Base-by-base conservation (phyloP, 1,140 invertebrate genomes). In the Chironomus striatipennis region DNA sequence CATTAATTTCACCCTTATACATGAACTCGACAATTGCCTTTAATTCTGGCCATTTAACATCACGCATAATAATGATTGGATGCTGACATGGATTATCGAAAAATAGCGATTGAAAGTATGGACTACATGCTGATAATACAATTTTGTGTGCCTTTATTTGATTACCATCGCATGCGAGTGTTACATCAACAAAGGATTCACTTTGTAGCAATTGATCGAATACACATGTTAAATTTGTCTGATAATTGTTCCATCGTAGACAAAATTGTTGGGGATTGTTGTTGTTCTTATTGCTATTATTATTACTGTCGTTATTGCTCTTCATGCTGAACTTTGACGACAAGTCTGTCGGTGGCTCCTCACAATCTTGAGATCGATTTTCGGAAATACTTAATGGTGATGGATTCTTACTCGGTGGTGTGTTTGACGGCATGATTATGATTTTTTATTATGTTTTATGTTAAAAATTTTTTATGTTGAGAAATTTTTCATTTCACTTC, bases 221-320 rank as follows among this genome's bases (percentile, higher is more conserved):
- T 75, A 95, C 93, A 83, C 90, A 94, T 74, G 93, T 93, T 78
- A 97, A 85, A 81, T 96, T 97, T 75, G 87, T 90, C 82, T 95
- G 93, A 83, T 96, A 96, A 81, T 96, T 96, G 86, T 97, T 97
- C 95, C 94, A 97, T 43, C 93, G 87, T 79, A 97, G 86, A 82
- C 94, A 97, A 85, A 96, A 87, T 77, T 87, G 86, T 77, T 87
- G 86, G 73, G 76, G 79, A 80, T 70, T 70, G 10, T 70, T 70
- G 8, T 70, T 70, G 18, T 17, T 70, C 5, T 70, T 70, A 70
- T 70, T 70, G 18, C 18, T 70, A 70, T 70, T 17, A 70, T 70
- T 70, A 15, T 57, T 21, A 70, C 18, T 70, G 18, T 70, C 9
- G 65, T 57, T 57, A 10, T n/a, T 57, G 47, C 47, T 57, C 12